A percentile compares a stretch with the other conserved stretches of the same genome.
Evolutionary conservation across 2,888 invertebrate genomes (phyloP).

Genomic region (Agonopterix heracliana): DNA sequence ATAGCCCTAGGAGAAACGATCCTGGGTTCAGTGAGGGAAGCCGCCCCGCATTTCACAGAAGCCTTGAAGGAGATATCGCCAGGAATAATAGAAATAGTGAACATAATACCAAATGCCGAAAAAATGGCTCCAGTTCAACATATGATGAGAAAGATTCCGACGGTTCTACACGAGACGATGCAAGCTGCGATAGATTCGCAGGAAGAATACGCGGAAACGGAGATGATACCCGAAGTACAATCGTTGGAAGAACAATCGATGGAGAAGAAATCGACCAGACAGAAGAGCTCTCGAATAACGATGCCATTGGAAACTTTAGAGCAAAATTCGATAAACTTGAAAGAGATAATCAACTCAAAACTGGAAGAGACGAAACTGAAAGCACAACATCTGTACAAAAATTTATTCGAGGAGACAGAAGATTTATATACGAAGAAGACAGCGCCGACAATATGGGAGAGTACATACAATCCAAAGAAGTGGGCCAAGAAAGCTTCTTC

Average conservation of each 20-base stretch:
- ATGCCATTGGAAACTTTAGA: constrained; percentile 30
- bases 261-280: constrained; percentile 17
- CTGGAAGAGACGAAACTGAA: constrained; percentile 56
- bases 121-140: constrained; percentile 46
- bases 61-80: constrained; percentile 65
- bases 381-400: constrained; percentile 54
- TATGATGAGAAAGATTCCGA: constrained; percentile 56
- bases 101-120: constrained; percentile 52
- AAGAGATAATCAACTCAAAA: constrained; percentile 46
- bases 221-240: constrained; percentile 31
- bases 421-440: constrained; percentile 41
- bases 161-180: constrained; percentile 59
- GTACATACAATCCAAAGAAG: constrained; percentile 43
- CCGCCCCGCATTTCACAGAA: constrained; percentile 63
- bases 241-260: constrained; percentile 16
- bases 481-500: constrained; percentile 47
- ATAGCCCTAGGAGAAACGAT: constrained; percentile 64
- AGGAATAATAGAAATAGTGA: constrained; percentile 64
- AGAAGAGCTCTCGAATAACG: constrained; percentile 21
- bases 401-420: constrained; percentile 55
- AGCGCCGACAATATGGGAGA: constrained; percentile 31
- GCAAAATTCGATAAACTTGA: constrained; percentile 32
- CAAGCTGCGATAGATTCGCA: constrained; percentile 40
- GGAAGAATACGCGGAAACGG: constrained; percentile 34
- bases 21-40: constrained; percentile 62